phyloP scores from a whole-genome alignment of 2,888 invertebrate genomes.

The Trissolcus japonicus region DNA sequence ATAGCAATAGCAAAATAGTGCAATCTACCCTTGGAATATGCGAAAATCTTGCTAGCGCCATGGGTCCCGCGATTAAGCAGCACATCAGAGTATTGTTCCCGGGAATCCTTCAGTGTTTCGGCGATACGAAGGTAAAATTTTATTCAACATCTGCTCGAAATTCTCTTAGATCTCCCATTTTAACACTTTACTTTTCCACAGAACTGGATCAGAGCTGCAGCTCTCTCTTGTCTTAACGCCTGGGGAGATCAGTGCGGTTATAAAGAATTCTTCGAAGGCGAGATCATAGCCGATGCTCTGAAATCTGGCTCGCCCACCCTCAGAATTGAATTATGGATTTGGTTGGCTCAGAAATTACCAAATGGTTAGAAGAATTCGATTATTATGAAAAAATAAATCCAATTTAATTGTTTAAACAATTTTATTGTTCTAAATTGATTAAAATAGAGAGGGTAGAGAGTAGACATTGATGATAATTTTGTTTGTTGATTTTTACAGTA shows the following conservation, averaged over 20 bases:
- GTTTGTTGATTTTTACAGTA: constrained; percentile 74
- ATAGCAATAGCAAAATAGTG: constrained; percentile 95
- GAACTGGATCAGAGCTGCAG: constrained; percentile 87
- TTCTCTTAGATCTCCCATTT: background rate
- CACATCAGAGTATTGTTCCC: constrained; percentile 90
- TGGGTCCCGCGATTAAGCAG: constrained; percentile 88
- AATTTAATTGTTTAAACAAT: no score
- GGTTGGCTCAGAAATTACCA: constrained; percentile 90
- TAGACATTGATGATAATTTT: no score
- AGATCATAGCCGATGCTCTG: constrained; percentile 92
- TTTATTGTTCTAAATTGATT: constrained; percentile 6
- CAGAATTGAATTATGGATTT: constrained; percentile 88
- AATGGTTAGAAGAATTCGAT: constrained; percentile 77
- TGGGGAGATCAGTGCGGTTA: constrained; percentile 90
- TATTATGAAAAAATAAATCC: background rate
- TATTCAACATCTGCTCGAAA: background rate
- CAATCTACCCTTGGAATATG: constrained; percentile 90
- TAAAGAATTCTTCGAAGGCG: constrained; percentile 89
- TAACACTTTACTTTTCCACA: constrained; percentile 76
- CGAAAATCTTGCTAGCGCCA: constrained; percentile 86
- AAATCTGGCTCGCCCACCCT: constrained; percentile 90
- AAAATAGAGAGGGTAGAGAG: background rate
- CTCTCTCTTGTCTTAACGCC: constrained; percentile 88
- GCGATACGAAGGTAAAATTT: constrained; percentile 83
- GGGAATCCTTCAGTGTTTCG: constrained; percentile 83